phyloP scores from a whole-genome alignment of 2,888 invertebrate species.

The Heliconius hortense region DNA sequence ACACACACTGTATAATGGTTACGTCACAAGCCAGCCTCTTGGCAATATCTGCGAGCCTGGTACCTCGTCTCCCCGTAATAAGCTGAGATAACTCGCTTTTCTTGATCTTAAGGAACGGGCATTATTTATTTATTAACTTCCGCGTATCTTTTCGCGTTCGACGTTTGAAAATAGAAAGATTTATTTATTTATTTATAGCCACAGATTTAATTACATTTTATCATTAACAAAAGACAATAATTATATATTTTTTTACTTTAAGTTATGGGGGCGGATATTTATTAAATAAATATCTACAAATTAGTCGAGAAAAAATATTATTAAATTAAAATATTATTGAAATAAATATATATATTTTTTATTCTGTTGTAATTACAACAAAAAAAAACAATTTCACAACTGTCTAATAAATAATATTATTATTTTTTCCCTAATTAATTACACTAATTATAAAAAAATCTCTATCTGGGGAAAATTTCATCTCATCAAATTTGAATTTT shows the following conservation, averaged over 20 bases:
- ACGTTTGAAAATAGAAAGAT: slow-evolving; percentile 31
- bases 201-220: not conserved
- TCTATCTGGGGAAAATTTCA: too few relatives aligned
- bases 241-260: not conserved
- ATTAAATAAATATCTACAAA: too few relatives aligned
- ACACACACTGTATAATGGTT: slow-evolving; percentile 40
- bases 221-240: not conserved
- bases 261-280: not conserved
- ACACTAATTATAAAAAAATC: not conserved
- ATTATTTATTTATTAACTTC: slow-evolving; percentile 65
- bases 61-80: slow-evolving; percentile 78
- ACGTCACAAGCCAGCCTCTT: slow-evolving; percentile 73
- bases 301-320: not conserved
- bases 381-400: not conserved
- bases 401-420: not conserved
- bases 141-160: slow-evolving; percentile 54
- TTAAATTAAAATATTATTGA: not conserved
- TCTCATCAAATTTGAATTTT: not conserved
- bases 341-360: too few relatives aligned
- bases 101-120: slow-evolving; percentile 68
- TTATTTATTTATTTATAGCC: slow-evolving; percentile 24
- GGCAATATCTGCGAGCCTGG: slow-evolving; percentile 71
- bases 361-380: not conserved
- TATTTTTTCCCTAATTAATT: too few relatives aligned
- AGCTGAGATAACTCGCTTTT: slow-evolving; percentile 80